Conservation (phyloP, 2,888 invertebrate genomes). For the Trichopria drosophilae region DNA sequence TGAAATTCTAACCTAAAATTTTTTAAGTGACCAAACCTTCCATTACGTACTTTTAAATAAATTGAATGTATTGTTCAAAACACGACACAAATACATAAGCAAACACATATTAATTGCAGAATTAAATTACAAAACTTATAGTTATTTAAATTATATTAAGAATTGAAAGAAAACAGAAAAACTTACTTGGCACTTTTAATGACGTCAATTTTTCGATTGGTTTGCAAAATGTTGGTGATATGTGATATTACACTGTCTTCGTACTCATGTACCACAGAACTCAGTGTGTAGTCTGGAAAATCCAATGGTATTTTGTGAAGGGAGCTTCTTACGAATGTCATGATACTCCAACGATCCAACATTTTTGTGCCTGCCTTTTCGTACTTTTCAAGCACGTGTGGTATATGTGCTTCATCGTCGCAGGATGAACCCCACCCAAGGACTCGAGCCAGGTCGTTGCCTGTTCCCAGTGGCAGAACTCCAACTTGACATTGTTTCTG, state of each 20-base stretch:
- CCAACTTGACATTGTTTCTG: constrained; percentile 93
- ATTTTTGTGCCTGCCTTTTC: constrained; percentile 97
- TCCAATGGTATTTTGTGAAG: constrained; percentile 62
- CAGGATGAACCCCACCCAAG: constrained; percentile 96
- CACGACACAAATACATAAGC: no score
- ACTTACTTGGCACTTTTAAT: constrained; percentile 73
- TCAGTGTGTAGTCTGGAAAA: constrained; percentile 61
- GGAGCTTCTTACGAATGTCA: constrained; percentile 83
- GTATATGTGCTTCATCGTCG: constrained; percentile 92
- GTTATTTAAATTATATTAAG: no score
- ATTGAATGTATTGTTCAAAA: no score
- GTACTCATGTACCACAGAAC: constrained; percentile 69
- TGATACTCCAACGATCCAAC: constrained; percentile 96
- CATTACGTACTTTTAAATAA: no score
- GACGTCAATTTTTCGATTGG: constrained; percentile 74
- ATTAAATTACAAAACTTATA: no score
- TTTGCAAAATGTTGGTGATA: constrained; percentile 83
- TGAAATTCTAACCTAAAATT: no score
- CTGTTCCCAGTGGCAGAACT: constrained; percentile 92
- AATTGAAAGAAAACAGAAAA: neutral
- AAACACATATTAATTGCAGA: neutral
- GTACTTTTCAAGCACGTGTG: constrained; percentile 88
- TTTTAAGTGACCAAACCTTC: no score
- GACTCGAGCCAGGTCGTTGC: constrained; percentile 93
- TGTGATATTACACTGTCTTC: constrained; percentile 78